Base-by-base conservation (phyloP, 2,888 invertebrate genomes). In the Xanthostigma xanthostigma region DNA sequence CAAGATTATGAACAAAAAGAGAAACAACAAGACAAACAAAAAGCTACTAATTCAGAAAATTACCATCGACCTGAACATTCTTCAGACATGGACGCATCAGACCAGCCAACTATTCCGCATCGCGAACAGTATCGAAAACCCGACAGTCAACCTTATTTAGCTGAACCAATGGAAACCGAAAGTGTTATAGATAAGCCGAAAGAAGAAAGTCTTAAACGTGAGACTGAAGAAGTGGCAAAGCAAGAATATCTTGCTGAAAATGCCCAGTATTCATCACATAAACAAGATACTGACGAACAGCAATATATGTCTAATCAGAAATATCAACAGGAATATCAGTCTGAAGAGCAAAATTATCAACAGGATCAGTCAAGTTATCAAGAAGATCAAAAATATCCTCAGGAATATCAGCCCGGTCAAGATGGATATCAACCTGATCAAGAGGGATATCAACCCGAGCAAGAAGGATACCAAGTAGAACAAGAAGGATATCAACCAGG, bases 321-420 rank as follows among this genome's bases (percentile, higher is more conserved):
- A 42, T 49, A 47, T 36, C 39, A 39, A 11, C 39, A 8, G 39
- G 39, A 9, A 2, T 34, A 41, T 13, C 14, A 39, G 8, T 2
- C 39, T 39, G 9, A 39, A 39, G 39, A 39, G 8, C 8, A 39
- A 39, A 9, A 39, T 13, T 39, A 13, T 9, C 12, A 13, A 13
- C 39, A 8, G 12, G 39, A 39, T 12, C 39, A 38, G 13, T 13
- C n/a, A 9, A n/a, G 13, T n/a, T 38, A 41, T 17, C 11, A 13
- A 9, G 41, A 61, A 63, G 53, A 60, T 59, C 48, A 63, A 46
- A 34, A 11, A n/a, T 27, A 27, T 27, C 27, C 27, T 6, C 39
- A 39, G 2, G 14, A 39, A 8, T 39, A 13, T 9, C 12, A 13
- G 8, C 39, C 39, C 8, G 39, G 14, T 8, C 39, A 39, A 39